These are phyloP conservation scores for Colaptes auratus DNA, from an alignment of 2,113 vertebrate species.

Conservation along the genomic window DNA sequence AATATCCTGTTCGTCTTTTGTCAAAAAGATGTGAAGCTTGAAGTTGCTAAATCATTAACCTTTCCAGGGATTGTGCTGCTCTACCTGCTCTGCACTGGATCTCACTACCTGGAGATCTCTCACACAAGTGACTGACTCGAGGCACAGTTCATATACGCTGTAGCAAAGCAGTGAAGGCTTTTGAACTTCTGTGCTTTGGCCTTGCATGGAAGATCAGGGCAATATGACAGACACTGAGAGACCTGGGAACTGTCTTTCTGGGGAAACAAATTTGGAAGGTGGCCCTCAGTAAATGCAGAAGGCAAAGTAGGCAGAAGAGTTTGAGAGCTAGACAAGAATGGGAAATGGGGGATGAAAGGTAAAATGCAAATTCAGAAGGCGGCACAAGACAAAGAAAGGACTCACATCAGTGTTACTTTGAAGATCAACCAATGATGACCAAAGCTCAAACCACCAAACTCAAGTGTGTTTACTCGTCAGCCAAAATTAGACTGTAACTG, in stretches of 20 bases:
- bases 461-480: conserved; percentile 64
- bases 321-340: background rate
- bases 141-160: background rate
- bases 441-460: conserved; percentile 55
- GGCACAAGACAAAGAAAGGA: background rate
- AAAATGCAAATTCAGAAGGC: background rate
- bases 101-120: background rate
- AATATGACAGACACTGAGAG: background rate
- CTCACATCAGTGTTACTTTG: background rate
- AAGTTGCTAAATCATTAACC: background rate
- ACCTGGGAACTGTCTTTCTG: background rate
- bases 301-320: background rate
- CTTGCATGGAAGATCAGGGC: background rate
- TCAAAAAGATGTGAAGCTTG: background rate
- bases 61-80: background rate
- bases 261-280: background rate
- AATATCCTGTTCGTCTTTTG: background rate
- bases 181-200: background rate
- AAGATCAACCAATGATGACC: background rate
- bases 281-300: background rate
- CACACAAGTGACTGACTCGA: background rate
- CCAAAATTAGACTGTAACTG: conserved; percentile 69
- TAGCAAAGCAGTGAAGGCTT: background rate
- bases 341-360: background rate
- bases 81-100: background rate